Percentiles rank a stretch among this genome's conserved stretches.
These are phyloP conservation scores for Drosophila elegans DNA, from an alignment of 1,140 invertebrate species.

Conservation along the genomic window DNA sequence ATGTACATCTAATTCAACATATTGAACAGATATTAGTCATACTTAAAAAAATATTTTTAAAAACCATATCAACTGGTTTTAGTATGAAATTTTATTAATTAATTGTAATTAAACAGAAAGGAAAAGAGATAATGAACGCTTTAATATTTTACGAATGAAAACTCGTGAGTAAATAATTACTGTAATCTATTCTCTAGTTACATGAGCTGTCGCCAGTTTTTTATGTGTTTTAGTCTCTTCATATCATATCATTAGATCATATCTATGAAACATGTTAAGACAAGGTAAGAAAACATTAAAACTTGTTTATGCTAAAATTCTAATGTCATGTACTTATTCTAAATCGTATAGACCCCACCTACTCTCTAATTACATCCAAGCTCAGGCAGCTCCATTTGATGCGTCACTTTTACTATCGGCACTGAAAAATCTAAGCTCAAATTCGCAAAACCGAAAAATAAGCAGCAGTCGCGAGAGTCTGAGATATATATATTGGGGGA, in stretches of 20 bases:
- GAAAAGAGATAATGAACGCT: too few species aligned
- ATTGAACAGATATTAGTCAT: neutral
- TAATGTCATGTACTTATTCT: neutral
- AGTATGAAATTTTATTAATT: neutral
- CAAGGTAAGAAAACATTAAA: too few species aligned
- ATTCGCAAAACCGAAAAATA: slow-evolving; percentile 14
- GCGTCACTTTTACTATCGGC: slow-evolving; percentile 76
- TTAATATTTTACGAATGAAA: too few species aligned
- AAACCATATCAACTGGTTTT: neutral
- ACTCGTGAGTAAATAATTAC: too few species aligned
- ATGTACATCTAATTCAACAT: neutral
- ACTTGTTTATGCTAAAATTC: neutral
- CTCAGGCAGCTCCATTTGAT: slow-evolving; percentile 61
- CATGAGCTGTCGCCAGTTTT: too few species aligned
- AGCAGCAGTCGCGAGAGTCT: neutral
- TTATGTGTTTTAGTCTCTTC: too few species aligned
- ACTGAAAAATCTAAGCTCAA: slow-evolving; percentile 51
- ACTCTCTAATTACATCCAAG: slow-evolving; percentile 1
- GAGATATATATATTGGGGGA: neutral
- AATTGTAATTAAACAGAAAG: neutral
- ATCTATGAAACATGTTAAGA: too few species aligned
- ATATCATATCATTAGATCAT: too few species aligned
- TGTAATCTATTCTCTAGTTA: too few species aligned
- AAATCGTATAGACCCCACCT: neutral
- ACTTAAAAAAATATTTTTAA: neutral